These are phyloP conservation scores for Prionailurus viverrinus DNA, from an alignment of 2,113 vertebrate genomes.

Conservation along the genomic window DNA sequence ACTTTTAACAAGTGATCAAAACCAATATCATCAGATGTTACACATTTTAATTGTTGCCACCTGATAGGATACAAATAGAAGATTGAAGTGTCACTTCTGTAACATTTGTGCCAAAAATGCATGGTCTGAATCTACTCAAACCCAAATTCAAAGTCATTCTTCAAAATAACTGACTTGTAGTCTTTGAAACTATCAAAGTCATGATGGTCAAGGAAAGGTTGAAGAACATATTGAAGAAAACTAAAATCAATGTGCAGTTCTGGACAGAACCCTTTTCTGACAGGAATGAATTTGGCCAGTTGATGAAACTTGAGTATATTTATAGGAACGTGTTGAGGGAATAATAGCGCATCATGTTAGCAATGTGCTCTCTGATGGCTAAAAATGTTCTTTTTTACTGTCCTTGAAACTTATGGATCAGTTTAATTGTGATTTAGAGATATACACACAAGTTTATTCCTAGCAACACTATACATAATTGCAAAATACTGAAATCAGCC, in stretches of 20 bases:
- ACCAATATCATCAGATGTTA: not conserved
- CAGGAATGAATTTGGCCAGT: not conserved
- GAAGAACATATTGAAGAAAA: not conserved
- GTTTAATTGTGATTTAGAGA: not conserved
- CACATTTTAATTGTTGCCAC: not conserved
- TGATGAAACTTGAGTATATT: not conserved
- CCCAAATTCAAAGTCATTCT: not conserved
- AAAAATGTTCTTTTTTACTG: not conserved
- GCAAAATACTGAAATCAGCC: not conserved
- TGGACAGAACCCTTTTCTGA: not conserved
- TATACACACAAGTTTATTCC: not conserved
- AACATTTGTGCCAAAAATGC: not conserved
- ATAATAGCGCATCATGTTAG: not conserved
- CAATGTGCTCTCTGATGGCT: not conserved
- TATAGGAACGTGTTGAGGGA: not conserved
- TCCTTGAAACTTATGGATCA: not conserved
- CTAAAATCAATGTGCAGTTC: not conserved
- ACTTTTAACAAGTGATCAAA: not conserved
- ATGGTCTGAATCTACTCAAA: not conserved
- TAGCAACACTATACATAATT: not conserved
- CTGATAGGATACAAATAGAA: not conserved
- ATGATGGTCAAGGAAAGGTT: not conserved
- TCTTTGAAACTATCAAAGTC: not conserved
- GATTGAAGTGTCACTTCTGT: not conserved
- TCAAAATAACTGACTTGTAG: not conserved